Evolutionary conservation across 1,140 invertebrate genomes (phyloP).

Genomic region (Lepidostoma basale): DNA sequence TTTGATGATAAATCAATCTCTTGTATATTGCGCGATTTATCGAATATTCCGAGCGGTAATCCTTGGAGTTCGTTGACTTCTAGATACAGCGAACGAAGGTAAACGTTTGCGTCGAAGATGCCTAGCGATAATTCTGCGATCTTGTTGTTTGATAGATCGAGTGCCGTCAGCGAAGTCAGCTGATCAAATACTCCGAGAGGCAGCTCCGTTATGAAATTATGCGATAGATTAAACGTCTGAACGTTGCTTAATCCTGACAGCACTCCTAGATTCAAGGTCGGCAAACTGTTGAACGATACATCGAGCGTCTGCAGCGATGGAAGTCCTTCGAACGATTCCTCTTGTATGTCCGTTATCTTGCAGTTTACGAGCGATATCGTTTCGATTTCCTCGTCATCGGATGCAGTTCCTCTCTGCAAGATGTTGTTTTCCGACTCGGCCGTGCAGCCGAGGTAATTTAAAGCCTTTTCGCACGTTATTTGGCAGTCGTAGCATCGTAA

Average conservation of each 20-base stretch:
- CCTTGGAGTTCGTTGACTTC: slow-evolving; percentile 16
- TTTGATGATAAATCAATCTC: slow-evolving; percentile 35
- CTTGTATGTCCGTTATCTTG: slow-evolving; percentile 19
- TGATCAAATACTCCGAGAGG: slow-evolving; percentile 32
- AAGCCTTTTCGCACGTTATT: slow-evolving; percentile 22
- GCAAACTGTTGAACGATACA: slow-evolving; percentile 28
- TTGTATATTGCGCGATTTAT: slow-evolving; percentile 19
- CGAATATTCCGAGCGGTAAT: slow-evolving; percentile 34
- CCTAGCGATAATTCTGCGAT: slow-evolving; percentile 18
- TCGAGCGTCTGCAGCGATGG: slow-evolving; percentile 31
- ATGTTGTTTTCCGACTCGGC: slow-evolving; percentile 16
- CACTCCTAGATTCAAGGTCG: slow-evolving; percentile 10
- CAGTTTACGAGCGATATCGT: slow-evolving; percentile 12
- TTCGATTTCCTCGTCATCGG: slow-evolving; percentile 18
- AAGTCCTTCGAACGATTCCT: slow-evolving; percentile 18
- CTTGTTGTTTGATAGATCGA: slow-evolving; percentile 41
- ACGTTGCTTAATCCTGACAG: slow-evolving; percentile 26
- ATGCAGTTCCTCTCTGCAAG: slow-evolving; percentile 16
- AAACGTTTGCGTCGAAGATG: slow-evolving; percentile 18
- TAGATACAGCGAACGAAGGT: slow-evolving; percentile 2
- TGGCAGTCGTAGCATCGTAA: not conserved
- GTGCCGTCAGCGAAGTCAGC: slow-evolving; percentile 17
- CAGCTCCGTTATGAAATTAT: slow-evolving; percentile 16
- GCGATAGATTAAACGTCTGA: slow-evolving; percentile 28
- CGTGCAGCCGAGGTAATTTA: slow-evolving; percentile 3